Conservation (phyloP, 1,140 invertebrate species). For the Zaprionus inermis region DNA sequence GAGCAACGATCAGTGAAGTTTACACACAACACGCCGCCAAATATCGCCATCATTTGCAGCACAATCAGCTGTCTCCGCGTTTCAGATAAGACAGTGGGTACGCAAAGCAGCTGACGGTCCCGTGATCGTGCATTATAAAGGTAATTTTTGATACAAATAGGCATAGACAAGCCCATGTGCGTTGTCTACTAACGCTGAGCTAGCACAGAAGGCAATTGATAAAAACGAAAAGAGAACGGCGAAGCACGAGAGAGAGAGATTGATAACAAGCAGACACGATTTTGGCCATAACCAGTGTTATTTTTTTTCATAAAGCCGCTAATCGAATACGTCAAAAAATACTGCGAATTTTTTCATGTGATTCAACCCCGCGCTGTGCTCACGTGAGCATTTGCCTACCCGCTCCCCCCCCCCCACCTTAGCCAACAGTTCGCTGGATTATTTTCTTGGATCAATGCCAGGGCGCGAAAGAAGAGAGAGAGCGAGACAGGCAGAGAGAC, state of each 20-base stretch:
- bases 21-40: neutral
- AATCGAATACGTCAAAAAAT: conserved; percentile 20
- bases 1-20: neutral
- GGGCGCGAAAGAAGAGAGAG: neutral
- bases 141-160: neutral
- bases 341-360: conserved; percentile 32
- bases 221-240: neutral
- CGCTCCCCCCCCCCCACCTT: neutral
- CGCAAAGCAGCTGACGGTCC: conserved; percentile 8
- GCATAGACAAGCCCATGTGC: neutral
- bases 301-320: conserved; percentile 5
- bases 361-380: conserved; percentile 25
- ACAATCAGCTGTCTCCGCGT: neutral
- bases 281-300: neutral
- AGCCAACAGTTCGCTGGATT: neutral
- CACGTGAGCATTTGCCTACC: conserved; percentile 30
- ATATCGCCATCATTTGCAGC: neutral
- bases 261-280: neutral
- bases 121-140: conserved; percentile 9
- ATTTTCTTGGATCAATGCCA: conserved; percentile 45
- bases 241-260: neutral
- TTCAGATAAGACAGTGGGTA: neutral
- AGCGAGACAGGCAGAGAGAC: too few relatives aligned
- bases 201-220: neutral
- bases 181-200: conserved; percentile 18